A percentile compares a stretch with the other conserved stretches of the same genome.
These are phyloP conservation scores for Aphaenogaster ashmeadi DNA, from an alignment of 1,140 invertebrate species.

Conservation along the genomic window DNA sequence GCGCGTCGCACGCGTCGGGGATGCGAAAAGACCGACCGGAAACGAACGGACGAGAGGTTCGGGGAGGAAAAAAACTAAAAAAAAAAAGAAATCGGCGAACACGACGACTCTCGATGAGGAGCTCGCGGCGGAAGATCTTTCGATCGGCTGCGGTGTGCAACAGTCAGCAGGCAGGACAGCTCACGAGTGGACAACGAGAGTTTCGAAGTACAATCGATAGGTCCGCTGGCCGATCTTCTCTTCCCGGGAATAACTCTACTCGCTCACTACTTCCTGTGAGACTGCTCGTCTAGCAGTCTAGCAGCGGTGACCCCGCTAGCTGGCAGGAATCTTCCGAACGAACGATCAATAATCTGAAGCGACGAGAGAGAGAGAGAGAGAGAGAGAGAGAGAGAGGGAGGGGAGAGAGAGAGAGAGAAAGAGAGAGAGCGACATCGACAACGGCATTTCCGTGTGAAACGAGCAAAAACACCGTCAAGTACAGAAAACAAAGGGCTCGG, in stretches of 20 bases:
- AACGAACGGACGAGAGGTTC: constrained; percentile 21
- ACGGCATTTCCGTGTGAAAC: constrained; percentile 61
- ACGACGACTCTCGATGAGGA: not conserved
- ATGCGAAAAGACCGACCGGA: constrained; percentile 8
- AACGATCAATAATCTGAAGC: constrained; percentile 78
- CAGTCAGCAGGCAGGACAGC: constrained; percentile 67
- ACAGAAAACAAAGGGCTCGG: constrained; percentile 58
- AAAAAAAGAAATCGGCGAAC: not conserved
- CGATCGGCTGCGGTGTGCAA: constrained; percentile 68
- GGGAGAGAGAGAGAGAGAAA: constrained; percentile 4
- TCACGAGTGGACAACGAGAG: constrained; percentile 58
- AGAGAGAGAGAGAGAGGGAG: not conserved
- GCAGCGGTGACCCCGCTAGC: constrained; percentile 74
- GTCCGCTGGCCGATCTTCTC: constrained; percentile 75
- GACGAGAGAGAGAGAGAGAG: constrained; percentile 44
- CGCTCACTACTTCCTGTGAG: constrained; percentile 74
- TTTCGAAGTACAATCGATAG: constrained; percentile 76
- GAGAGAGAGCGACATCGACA: constrained; percentile 16
- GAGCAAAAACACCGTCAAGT: constrained; percentile 70
- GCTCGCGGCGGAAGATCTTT: constrained; percentile 12
- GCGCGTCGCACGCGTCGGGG: not conserved
- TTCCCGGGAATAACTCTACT: constrained; percentile 71
- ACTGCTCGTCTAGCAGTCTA: constrained; percentile 78
- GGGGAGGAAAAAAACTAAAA: not conserved
- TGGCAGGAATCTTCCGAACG: constrained; percentile 78